phyloP scores from a whole-genome alignment of 2,797 vertebrate species.

The Podarcis lilfordi region DNA sequence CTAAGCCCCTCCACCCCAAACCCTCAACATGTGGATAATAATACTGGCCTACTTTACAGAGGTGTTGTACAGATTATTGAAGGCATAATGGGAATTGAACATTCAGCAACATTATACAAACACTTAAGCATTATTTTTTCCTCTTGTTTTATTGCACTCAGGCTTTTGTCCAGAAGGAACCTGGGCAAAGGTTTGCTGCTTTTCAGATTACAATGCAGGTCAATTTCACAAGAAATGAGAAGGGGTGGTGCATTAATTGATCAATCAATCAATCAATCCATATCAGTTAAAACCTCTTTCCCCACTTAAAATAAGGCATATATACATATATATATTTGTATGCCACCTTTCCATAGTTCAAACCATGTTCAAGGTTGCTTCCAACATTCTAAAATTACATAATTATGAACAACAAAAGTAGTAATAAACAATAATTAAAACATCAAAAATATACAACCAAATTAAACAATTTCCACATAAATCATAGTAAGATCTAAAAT shows the following conservation, averaged over 20 bases:
- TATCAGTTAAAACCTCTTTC: neutral
- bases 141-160: too few relatives aligned
- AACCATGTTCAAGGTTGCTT: too few relatives aligned
- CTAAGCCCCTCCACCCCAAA: neutral
- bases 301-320: neutral
- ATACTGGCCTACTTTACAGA: neutral
- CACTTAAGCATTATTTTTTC: neutral
- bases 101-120: neutral
- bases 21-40: neutral
- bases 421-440: too few relatives aligned
- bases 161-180: neutral
- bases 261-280: neutral
- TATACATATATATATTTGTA: too few relatives aligned
- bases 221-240: neutral
- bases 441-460: too few relatives aligned
- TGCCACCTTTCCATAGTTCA: too few relatives aligned
- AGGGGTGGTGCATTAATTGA: neutral
- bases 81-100: fast-evolving
- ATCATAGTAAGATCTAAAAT: too few relatives aligned
- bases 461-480: too few relatives aligned
- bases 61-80: neutral
- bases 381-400: too few relatives aligned
- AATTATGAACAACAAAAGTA: too few relatives aligned
- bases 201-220: too few relatives aligned
- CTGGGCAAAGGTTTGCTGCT: neutral